Base-by-base conservation (phyloP, 2,888 invertebrate genomes). In the Apocheima hispidaria region DNA sequence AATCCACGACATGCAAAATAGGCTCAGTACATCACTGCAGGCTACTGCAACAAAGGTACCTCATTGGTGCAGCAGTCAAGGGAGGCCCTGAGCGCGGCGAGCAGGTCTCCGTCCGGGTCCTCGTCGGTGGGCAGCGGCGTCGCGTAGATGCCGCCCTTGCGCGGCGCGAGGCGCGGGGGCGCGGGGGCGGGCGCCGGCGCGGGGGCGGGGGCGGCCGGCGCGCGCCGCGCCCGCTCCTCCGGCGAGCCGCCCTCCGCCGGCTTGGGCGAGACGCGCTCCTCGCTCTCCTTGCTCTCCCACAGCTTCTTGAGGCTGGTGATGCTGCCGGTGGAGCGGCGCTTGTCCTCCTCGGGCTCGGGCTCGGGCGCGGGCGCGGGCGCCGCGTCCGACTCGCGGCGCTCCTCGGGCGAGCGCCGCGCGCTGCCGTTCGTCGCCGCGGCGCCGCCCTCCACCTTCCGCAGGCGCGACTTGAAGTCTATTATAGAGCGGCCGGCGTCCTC, bases 241-340 rank as follows among this genome's bases (percentile, higher is more conserved):
- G 86, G 83, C 2, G 87, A 83, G 5, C 82, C 78, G 52, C 86
- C 78, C 52, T 86, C 85, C 44, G 81, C 82, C 71, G 95, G 87
- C 81, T 96, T 96, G 0, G 95, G 95, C 75, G 95, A 95, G 41
- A 95, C 83, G 61, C 95, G 94, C 48, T 94, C 71, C 30, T 71
- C 70, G 10, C 86, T 87, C 82, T 95, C 95, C 81, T 96, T 96
- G 69, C 96, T 96, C 88, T 98, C 98, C 98, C 98, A 98, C 66
- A 98, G 91, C 86, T 97, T 97, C 85, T 98, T 98, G 76, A 98
- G 93, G 86, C 97, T 98, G 83, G 96, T 97, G 79, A 98, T 98
- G 89, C 97, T 97, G 65, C 98, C 98, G 49, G 98, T 98, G 86
- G 98, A 98, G 70, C 97, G 96, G 12, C 98, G 94, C 84, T 98